Evolutionary conservation across 2,888 invertebrate genomes (phyloP).

Genomic region (Protophormia terraenovae): DNA sequence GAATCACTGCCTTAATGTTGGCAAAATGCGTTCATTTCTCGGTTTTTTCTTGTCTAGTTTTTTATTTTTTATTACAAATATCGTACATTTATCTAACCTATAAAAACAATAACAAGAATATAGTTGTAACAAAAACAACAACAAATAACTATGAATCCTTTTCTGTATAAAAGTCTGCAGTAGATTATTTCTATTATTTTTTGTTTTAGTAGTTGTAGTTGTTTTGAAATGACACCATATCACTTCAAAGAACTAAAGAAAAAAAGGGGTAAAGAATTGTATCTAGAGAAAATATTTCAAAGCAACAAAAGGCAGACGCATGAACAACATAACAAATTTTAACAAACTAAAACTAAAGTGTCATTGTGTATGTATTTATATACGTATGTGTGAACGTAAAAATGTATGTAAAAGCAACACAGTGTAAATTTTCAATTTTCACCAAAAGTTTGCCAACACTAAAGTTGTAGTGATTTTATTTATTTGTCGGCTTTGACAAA

Average conservation of each 20-base stretch:
- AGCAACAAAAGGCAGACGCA: background rate
- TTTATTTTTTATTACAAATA: background rate
- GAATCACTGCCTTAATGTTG: constrained; percentile 22
- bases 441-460: background rate
- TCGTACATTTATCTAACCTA: constrained; percentile 7
- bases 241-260: constrained; percentile 1
- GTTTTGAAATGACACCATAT: constrained; percentile 30
- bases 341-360: background rate
- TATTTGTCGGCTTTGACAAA: constrained; percentile 36
- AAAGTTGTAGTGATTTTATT: constrained; percentile 4
- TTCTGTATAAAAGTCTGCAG: background rate
- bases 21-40: constrained; percentile 4
- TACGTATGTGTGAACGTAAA: background rate
- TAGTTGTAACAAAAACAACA: background rate
- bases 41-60: background rate
- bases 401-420: background rate
- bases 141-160: constrained; percentile 9
- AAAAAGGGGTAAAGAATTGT: background rate
- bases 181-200: too few relatives aligned
- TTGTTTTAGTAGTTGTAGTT: background rate
- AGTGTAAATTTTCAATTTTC: background rate
- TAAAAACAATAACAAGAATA: background rate
- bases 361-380: background rate
- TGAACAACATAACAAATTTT: background rate
- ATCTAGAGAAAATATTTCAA: background rate